Base-by-base conservation (phyloP, 1,140 invertebrate species). In the Leptinotarsa texana region DNA sequence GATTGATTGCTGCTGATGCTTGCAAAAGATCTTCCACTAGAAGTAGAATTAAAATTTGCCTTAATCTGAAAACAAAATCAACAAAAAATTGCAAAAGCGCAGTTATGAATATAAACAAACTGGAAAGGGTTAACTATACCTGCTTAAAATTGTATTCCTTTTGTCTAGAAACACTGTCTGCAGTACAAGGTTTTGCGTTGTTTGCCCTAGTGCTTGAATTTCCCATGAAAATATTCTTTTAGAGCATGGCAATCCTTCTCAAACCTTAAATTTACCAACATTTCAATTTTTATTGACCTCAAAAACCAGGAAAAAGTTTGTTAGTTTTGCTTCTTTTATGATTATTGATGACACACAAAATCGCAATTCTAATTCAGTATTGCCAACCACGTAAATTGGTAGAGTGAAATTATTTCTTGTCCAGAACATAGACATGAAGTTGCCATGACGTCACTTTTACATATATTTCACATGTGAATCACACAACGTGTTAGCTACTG, bases 271-370 rank as follows among this genome's bases (percentile, higher is more conserved):
- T 75, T 69, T 67, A 57, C 69, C 72, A 78, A 74, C 81, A 82
- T 82, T 80, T 80, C 80, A 75, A 74, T 69, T 73, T 57, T 66
- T 73, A 63, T 61, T 79, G 81, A 81, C 81, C 80, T 79, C 75
- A 78, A 80, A 80, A 78, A 75, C 72, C 76, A 76, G 72, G 67
- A 72, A 76, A 80, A 75, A 74, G 73, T 81, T 82, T 81, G 79
- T 82, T 63, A 77, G 75, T 73, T 70, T 76, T 80, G 77, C 77
- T 57, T 61, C 47, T 27, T 51, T 57, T 51, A 68, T 68, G 66
- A 17, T 47, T 24, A 68, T 65, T 21, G 24, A 68, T 66, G 27
- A 57, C 51, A 57, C 51, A 57, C 51, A 57, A 57, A 57, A 57
- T 57, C 13, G n/a, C 17, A 57, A 42, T 42, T 42, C 8, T 42